Conservation (phyloP, 35 echinoderm and acorn worm genomes). For the Patiria miniata region DNA sequence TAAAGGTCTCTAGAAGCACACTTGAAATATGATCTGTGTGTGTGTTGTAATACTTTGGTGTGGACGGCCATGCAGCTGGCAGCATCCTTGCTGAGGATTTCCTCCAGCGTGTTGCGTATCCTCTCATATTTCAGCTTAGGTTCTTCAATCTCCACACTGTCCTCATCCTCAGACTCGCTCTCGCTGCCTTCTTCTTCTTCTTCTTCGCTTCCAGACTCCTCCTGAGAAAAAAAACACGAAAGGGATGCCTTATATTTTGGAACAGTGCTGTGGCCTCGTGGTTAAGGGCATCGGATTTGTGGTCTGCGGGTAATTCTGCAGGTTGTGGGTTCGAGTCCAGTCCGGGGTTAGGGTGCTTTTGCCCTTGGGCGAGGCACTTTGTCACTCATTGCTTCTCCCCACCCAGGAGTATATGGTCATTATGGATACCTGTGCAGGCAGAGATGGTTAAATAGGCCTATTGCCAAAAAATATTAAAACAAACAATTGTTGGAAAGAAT, state of each 20-base stretch:
- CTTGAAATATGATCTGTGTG: no score
- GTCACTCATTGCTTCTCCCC: no score
- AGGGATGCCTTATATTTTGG: not conserved
- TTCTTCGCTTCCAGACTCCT: slow-evolving; percentile 37
- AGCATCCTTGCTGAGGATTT: slow-evolving; percentile 84
- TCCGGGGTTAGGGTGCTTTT: no score
- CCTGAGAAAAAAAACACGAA: not conserved
- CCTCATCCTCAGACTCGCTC: slow-evolving; percentile 65
- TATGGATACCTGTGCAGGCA: no score
- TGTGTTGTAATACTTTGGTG: slow-evolving; percentile 63
- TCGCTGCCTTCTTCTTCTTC: slow-evolving; percentile 64
- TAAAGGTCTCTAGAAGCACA: no score
- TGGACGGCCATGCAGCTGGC: slow-evolving; percentile 97
- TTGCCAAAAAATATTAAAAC: no score
- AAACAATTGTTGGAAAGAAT: no score
- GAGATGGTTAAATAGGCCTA: no score
- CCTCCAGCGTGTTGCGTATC: slow-evolving; percentile 86
- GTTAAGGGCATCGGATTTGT: no score
- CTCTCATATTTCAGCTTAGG: slow-evolving; percentile 98
- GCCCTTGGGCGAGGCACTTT: no score
- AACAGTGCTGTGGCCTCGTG: not conserved
- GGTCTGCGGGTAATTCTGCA: no score
- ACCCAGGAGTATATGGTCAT: not conserved
- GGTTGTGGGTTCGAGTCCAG: no score
- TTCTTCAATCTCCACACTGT: slow-evolving; percentile 62